Evolutionary conservation across 2,113 vertebrate species (phyloP).

Genomic region (Erinaceus europaeus): DNA sequence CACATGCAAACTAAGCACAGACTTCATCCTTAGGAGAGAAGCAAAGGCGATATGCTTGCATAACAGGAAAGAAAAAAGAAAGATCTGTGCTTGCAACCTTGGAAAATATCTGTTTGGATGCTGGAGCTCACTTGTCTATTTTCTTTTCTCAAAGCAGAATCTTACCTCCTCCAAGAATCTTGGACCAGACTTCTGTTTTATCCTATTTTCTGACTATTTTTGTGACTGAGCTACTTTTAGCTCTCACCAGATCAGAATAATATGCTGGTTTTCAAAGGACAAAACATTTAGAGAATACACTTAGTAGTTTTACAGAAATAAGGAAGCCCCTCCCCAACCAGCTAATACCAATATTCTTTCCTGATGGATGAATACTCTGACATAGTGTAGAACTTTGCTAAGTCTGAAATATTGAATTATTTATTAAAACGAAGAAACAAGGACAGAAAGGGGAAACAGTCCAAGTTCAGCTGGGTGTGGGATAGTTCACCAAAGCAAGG

Average conservation of each 20-base stretch:
- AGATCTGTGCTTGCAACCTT: not conserved
- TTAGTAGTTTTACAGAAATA: not conserved
- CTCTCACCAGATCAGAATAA: not conserved
- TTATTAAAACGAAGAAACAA: no score
- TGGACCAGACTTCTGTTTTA: not conserved
- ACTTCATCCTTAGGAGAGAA: not conserved
- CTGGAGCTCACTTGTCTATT: not conserved
- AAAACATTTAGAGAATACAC: not conserved
- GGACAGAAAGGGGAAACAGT: no score
- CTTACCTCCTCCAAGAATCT: not conserved
- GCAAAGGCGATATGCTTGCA: not conserved
- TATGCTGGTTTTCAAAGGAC: not conserved
- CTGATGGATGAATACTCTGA: not conserved
- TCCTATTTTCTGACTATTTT: slow-evolving; percentile 16
- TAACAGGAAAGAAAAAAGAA: not conserved
- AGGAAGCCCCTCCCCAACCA: not conserved
- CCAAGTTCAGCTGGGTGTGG: no score
- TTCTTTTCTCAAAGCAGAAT: not conserved
- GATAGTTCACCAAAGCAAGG: no score
- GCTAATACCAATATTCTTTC: not conserved
- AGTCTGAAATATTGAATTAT: not conserved
- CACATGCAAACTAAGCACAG: not conserved
- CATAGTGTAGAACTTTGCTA: not conserved
- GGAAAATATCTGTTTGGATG: not conserved
- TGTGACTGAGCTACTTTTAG: not conserved